Conservation (phyloP, 2,113 vertebrate species). For the Falco punctatus region DNA sequence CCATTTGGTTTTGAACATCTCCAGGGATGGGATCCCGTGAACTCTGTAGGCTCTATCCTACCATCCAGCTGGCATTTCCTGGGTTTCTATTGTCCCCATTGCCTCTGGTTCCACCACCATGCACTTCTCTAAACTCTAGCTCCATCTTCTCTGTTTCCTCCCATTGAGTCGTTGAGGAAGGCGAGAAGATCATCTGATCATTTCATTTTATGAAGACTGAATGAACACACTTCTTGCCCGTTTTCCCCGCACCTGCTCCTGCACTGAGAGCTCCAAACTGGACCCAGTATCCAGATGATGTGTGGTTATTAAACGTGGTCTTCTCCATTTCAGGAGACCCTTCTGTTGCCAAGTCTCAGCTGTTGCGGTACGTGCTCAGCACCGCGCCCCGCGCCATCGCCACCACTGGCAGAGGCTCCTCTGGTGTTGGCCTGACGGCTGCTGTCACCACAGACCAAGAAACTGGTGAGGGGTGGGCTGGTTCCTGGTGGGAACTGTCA, state of each 20-base stretch:
- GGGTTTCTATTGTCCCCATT: background rate
- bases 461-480: constrained; percentile 79
- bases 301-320: rapidly evolving
- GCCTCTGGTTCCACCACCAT: background rate
- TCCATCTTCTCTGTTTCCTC: background rate
- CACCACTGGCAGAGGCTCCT: constrained; percentile 96
- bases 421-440: constrained; percentile 92
- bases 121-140: background rate
- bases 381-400: constrained; percentile 92
- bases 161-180: background rate
- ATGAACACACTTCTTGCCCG: background rate
- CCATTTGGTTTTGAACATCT: background rate
- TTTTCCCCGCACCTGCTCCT: background rate
- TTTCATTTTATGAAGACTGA: background rate
- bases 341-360: constrained; percentile 96
- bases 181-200: background rate
- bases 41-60: background rate
- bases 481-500: background rate
- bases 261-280: background rate
- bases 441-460: constrained; percentile 97
- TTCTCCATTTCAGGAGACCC: constrained; percentile 85
- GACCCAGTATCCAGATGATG: rapidly evolving
- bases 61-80: background rate
- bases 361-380: constrained; percentile 92
- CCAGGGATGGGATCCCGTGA: background rate